phyloP scores from a whole-genome alignment of 2,888 invertebrate genomes.

The Notocelia uddmanniana region DNA sequence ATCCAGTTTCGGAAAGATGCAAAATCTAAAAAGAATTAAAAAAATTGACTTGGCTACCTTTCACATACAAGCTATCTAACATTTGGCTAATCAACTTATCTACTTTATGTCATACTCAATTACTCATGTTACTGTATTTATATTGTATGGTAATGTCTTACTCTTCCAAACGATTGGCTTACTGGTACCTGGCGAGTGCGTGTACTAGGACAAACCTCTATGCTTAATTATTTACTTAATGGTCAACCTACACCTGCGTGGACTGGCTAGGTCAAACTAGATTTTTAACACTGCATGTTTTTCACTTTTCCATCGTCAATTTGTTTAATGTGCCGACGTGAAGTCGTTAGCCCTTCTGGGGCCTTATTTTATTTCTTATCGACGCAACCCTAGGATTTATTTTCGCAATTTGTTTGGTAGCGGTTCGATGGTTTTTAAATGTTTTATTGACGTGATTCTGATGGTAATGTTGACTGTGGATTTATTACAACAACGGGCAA shows the following conservation, averaged over 20 bases:
- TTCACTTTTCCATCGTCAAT: conserved; percentile 56
- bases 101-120: too few species aligned
- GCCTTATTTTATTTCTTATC: conserved; percentile 42
- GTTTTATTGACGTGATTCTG: conserved; percentile 23
- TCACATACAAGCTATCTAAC: too few species aligned
- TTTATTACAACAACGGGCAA: conserved; percentile 11
- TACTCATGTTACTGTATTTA: too few species aligned
- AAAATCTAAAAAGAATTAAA: too few species aligned
- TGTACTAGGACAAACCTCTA: not conserved
- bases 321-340: conserved; percentile 57
- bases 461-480: conserved; percentile 23
- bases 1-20: too few species aligned
- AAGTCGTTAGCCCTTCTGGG: conserved; percentile 53
- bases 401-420: conserved; percentile 31
- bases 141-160: too few species aligned
- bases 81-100: too few species aligned
- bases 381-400: conserved; percentile 29
- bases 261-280: conserved; percentile 60
- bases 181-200: too few species aligned
- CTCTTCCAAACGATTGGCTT: too few species aligned
- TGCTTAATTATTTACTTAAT: conserved; percentile 2
- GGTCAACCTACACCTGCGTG: conserved; percentile 53
- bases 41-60: too few species aligned
- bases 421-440: conserved; percentile 35
- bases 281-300: conserved; percentile 63